These are phyloP conservation scores for Glaucidium brasilianum DNA, from an alignment of 2,113 vertebrate species.

Conservation along the genomic window DNA sequence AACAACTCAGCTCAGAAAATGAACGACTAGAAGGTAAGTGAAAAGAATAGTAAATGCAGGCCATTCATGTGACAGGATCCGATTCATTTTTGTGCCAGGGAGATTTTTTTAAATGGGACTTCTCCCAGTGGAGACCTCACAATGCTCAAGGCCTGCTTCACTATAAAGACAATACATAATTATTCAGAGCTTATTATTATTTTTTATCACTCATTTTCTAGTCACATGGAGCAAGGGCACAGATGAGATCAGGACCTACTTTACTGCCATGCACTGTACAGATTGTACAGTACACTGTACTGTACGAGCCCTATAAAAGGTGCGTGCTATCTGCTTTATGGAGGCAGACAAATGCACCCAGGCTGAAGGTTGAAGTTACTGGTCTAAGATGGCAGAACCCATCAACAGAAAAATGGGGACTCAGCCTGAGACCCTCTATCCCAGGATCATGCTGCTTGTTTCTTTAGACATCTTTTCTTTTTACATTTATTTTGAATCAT, in stretches of 20 bases:
- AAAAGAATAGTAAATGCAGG: constrained; percentile 23
- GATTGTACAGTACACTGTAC: background rate
- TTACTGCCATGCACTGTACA: background rate
- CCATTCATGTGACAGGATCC: constrained; percentile 17
- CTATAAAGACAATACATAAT: constrained; percentile 9
- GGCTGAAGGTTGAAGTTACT: background rate
- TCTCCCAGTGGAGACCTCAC: background rate
- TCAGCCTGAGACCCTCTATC: background rate
- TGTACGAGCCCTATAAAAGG: background rate
- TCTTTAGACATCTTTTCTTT: background rate
- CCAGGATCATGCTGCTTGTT: background rate
- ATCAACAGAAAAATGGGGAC: background rate
- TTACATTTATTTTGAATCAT: background rate
- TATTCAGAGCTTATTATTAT: constrained; percentile 30
- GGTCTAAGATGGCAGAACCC: background rate
- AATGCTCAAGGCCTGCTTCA: background rate
- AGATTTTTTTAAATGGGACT: constrained; percentile 43
- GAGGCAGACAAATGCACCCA: background rate
- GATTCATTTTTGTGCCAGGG: constrained; percentile 14
- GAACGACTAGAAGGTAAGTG: background rate
- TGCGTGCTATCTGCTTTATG: background rate
- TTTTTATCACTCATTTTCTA: constrained; percentile 3
- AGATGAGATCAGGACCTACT: background rate
- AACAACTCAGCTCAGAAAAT: background rate
- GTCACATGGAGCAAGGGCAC: background rate